Evolutionary conservation across 2,113 vertebrate genomes (phyloP).

Genomic region (Centrocercus urophasianus): DNA sequence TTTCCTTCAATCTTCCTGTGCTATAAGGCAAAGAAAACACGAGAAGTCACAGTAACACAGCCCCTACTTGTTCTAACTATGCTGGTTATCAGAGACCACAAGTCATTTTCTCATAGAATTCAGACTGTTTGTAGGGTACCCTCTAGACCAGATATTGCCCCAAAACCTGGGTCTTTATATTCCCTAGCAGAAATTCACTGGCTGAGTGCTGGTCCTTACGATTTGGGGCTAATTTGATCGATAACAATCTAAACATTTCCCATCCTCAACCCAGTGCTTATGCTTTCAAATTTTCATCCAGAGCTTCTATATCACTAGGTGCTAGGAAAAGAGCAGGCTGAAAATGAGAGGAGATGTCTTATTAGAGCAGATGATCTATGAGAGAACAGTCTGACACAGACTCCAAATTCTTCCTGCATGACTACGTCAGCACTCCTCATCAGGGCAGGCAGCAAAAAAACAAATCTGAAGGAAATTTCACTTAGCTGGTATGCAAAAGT

Average conservation of each 20-base stretch:
- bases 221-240: not conserved
- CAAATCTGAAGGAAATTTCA: not conserved
- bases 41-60: not conserved
- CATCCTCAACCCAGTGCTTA: not conserved
- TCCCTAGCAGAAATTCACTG: not conserved
- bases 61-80: not conserved
- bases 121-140: not conserved
- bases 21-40: not conserved
- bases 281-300: not conserved
- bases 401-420: not conserved
- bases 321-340: not conserved
- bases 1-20: not conserved
- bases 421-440: not conserved
- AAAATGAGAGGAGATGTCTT: constrained; percentile 26
- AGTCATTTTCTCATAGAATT: not conserved
- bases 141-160: not conserved
- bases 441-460: not conserved
- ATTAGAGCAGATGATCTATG: constrained; percentile 1
- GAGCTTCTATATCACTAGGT: not conserved
- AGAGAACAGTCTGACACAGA: not conserved
- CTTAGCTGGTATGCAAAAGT: not conserved
- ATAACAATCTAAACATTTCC: not conserved
- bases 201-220: not conserved
- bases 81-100: not conserved
- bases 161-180: not conserved